Evolutionary conservation across 2,113 vertebrate species (phyloP).

Genomic region (Dasypus novemcinctus): DNA sequence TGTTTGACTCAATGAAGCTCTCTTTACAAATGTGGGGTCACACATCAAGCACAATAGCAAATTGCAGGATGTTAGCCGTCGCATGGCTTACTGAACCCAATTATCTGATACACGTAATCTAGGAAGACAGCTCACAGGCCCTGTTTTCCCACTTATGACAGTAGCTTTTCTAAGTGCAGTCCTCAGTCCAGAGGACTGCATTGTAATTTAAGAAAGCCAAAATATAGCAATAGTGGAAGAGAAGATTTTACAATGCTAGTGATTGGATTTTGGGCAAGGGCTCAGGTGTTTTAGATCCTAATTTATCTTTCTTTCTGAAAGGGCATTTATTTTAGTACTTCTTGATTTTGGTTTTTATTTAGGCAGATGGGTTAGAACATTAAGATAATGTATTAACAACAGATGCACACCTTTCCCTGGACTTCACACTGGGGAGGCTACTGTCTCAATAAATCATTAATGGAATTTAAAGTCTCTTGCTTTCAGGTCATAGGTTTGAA

Average conservation of each 20-base stretch:
- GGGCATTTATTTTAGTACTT: slow-evolving; percentile 30
- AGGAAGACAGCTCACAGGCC: not conserved
- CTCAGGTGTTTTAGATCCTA: not conserved
- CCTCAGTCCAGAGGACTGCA: not conserved
- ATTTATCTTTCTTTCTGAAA: slow-evolving; percentile 44
- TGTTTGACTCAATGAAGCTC: not conserved
- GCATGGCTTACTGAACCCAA: not conserved
- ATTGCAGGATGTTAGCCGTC: not conserved
- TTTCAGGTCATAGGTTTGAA: slow-evolving; percentile 42
- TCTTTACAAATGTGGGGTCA: not conserved
- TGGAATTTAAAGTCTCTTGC: slow-evolving; percentile 54
- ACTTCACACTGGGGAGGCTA: slow-evolving; percentile 19
- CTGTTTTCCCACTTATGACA: not conserved
- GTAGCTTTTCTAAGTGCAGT: not conserved
- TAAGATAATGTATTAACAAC: slow-evolving; percentile 59
- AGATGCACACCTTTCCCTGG: slow-evolving; percentile 41
- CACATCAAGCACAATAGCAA: not conserved
- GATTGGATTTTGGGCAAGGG: not conserved
- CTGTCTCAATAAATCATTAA: slow-evolving; percentile 48
- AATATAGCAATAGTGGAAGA: not conserved
- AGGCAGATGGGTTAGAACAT: slow-evolving; percentile 42
- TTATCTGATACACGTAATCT: not conserved
- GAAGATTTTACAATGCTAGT: not conserved
- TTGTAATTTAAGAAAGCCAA: not conserved
- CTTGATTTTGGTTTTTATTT: slow-evolving; percentile 31